Percentiles rank a stretch among this genome's conserved stretches.
Conservation (phyloP, 2,888 invertebrate genomes). For the Ennomos erosarius region DNA sequence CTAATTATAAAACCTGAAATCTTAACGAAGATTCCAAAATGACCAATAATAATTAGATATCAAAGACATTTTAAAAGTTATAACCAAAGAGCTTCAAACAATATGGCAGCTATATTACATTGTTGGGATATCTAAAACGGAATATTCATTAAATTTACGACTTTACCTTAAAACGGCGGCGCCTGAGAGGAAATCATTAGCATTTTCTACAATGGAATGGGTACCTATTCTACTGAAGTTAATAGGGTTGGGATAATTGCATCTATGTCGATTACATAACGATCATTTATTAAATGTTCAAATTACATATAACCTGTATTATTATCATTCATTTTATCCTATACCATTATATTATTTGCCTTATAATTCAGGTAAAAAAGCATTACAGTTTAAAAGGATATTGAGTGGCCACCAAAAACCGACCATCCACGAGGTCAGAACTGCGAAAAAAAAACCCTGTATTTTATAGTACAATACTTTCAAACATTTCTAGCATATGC, state of each 20-base stretch:
- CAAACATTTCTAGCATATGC: no score
- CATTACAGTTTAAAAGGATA: no score
- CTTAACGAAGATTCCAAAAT: constrained; percentile 3
- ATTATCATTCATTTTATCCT: no score
- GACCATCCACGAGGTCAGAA: no score
- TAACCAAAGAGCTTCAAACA: constrained; percentile 35
- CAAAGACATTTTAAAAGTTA: constrained; percentile 36
- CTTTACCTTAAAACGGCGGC: constrained; percentile 65
- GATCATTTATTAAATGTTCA: no score
- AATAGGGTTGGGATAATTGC: constrained; percentile 46
- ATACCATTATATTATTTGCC: no score
- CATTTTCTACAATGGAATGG: constrained; percentile 75
- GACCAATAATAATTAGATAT: constrained; percentile 30
- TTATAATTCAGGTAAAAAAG: no score
- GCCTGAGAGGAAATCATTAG: constrained; percentile 76
- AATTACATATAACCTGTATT: no score
- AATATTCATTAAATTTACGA: constrained; percentile 66
- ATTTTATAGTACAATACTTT: no score
- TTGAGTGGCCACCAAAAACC: no score
- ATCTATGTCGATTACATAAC: constrained; percentile 34
- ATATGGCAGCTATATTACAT: constrained; percentile 37
- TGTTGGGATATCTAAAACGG: constrained; percentile 47
- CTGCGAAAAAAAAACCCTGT: no score
- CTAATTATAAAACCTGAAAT: no score
- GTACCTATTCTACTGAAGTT: constrained; percentile 51